A percentile compares a stretch with the other conserved stretches of the same genome.
Conservation (phyloP, 2,113 vertebrate genomes). For the Dicrurus megarhynchus region DNA sequence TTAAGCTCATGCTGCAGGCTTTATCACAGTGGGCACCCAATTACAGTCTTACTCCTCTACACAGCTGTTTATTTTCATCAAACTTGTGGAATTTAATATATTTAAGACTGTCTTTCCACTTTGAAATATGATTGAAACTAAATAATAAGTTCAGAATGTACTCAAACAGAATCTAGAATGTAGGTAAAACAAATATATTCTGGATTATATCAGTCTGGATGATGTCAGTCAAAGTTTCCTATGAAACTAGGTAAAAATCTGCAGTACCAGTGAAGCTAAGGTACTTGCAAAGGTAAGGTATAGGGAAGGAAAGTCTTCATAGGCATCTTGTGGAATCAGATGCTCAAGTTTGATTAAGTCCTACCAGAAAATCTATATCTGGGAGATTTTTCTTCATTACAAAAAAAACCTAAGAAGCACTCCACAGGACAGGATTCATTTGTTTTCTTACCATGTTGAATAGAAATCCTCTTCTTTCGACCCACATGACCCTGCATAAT, state of each 20-base stretch:
- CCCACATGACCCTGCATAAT: not conserved
- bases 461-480: not conserved
- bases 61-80: constrained; percentile 31
- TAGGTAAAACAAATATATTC: not conserved
- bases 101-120: not conserved
- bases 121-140: not conserved
- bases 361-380: not conserved
- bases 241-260: not conserved
- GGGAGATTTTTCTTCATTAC: constrained; percentile 42
- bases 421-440: constrained; percentile 1
- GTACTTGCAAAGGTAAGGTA: not conserved
- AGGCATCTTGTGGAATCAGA: not conserved
- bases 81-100: not conserved
- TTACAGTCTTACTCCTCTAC: constrained; percentile 14
- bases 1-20: constrained; percentile 9
- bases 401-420: constrained; percentile 17
- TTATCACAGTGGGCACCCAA: constrained; percentile 16
- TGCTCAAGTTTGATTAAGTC: not conserved
- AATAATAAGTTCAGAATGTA: not conserved
- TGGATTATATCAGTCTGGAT: not conserved
- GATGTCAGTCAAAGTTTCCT: not conserved
- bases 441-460: constrained; percentile 5
- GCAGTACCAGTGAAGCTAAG: not conserved
- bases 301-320: not conserved
- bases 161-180: not conserved